Evolutionary conservation across 2,888 invertebrate genomes (phyloP).

Genomic region (Arge pagana): DNA sequence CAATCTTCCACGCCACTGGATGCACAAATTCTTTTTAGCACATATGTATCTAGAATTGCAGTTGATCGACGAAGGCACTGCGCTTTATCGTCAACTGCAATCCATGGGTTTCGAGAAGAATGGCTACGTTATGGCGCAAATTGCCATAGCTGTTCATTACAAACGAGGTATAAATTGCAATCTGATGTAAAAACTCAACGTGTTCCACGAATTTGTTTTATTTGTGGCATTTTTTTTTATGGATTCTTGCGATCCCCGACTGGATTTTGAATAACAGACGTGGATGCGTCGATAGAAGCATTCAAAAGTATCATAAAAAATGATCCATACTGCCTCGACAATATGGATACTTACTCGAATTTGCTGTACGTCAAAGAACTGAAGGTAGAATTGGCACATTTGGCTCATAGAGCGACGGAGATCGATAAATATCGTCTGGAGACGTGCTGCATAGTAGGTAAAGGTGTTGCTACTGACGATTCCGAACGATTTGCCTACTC

Average conservation of each 20-base stretch:
- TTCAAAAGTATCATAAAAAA: conserved; percentile 81
- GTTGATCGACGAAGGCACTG: conserved; percentile 86
- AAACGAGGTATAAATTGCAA: conserved; percentile 69
- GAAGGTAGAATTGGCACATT: conserved; percentile 86
- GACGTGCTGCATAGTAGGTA: conserved; percentile 97
- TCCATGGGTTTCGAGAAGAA: conserved; percentile 83
- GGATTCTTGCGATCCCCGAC: neutral
- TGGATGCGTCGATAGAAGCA: conserved; percentile 83
- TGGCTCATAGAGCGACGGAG: conserved; percentile 91
- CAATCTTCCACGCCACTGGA: conserved; percentile 87
- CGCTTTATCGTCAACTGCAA: conserved; percentile 77
- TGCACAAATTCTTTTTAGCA: conserved; percentile 89
- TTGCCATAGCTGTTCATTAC: conserved; percentile 91
- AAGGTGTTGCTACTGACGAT: conserved; percentile 35
- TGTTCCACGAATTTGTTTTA: neutral
- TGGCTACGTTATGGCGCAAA: conserved; percentile 88
- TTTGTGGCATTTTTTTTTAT: neutral
- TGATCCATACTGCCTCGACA: conserved; percentile 93
- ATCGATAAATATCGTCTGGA: conserved; percentile 97
- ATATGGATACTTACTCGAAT: conserved; percentile 97
- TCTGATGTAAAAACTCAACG: too few relatives aligned
- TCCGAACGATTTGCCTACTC: neutral
- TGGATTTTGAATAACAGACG: conserved; percentile 65
- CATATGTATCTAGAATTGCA: conserved; percentile 90
- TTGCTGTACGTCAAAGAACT: conserved; percentile 92